These are phyloP conservation scores for Paralinhomoeus sp. DNA, from an alignment of 2,888 invertebrate species.

Conservation along the genomic window DNA sequence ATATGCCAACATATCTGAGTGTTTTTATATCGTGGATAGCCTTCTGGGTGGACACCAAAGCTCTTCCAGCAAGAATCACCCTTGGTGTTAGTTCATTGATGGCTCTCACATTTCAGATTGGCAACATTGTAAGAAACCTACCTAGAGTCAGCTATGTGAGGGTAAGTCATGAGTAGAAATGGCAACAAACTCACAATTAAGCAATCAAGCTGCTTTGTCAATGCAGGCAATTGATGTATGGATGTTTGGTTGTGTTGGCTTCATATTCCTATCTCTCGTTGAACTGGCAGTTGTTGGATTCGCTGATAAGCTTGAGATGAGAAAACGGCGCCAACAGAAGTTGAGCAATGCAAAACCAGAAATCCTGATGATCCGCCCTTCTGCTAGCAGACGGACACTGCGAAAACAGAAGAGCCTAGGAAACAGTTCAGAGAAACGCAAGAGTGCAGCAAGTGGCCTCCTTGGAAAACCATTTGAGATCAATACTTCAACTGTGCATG, in stretches of 20 bases:
- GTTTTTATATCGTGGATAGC: conserved; percentile 25
- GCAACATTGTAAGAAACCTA: conserved; percentile 23
- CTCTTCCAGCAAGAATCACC: conserved; percentile 22
- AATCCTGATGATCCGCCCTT: no score
- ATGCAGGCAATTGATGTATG: no score
- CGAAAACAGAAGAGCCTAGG: no score
- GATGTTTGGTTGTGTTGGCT: conserved; percentile 25
- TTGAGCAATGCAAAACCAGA: no score
- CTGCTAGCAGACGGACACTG: no score
- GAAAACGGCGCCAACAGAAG: no score
- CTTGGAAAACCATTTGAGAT: no score
- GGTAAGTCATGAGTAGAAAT: conserved; percentile 4
- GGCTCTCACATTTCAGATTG: conserved; percentile 23
- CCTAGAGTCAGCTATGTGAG: conserved; percentile 21
- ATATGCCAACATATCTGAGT: conserved; percentile 23
- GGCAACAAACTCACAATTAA: no score
- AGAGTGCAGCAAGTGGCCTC: no score
- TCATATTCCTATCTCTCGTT: conserved; percentile 21
- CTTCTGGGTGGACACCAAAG: conserved; percentile 25
- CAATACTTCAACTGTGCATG: no score
- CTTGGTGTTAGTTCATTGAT: conserved; percentile 19
- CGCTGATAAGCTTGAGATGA: conserved; percentile 18
- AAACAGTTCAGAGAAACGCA: no score
- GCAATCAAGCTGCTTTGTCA: no score
- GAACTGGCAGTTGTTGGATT: conserved; percentile 24